Conservation (phyloP, 2,113 vertebrate species). For the Chrysemys picta region DNA sequence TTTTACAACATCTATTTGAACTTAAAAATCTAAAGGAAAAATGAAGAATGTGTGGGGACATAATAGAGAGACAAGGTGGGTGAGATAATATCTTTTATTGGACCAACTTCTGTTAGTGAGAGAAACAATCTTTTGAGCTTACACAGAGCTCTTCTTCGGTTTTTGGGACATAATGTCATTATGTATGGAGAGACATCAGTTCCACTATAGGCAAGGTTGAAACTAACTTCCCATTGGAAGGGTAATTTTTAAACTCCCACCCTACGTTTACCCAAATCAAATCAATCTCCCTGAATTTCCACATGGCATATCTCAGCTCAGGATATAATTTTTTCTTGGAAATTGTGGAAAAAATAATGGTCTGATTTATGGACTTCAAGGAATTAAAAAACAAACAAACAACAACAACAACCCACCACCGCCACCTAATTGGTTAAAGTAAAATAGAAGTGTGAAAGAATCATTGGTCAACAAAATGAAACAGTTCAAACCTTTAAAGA, state of each 20-base stretch:
- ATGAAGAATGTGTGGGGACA: not conserved
- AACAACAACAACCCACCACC: not conserved
- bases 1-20: not conserved
- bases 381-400: accelerated
- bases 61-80: not conserved
- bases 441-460: not conserved
- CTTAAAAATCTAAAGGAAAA: constrained; percentile 30
- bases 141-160: not conserved
- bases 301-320: not conserved
- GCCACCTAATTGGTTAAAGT: not conserved
- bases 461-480: not conserved
- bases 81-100: not conserved
- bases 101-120: not conserved
- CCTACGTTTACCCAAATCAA: not conserved
- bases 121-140: not conserved
- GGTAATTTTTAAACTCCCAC: not conserved
- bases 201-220: constrained; percentile 13
- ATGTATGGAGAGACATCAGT: not conserved
- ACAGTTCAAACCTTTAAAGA: not conserved
- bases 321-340: not conserved
- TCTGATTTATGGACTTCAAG: not conserved
- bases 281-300: not conserved
- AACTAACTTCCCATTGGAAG: not conserved
- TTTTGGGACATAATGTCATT: not conserved
- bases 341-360: not conserved